Base-by-base conservation (phyloP, 92 coral and sea anemone species). In the Muricea muricata region DNA sequence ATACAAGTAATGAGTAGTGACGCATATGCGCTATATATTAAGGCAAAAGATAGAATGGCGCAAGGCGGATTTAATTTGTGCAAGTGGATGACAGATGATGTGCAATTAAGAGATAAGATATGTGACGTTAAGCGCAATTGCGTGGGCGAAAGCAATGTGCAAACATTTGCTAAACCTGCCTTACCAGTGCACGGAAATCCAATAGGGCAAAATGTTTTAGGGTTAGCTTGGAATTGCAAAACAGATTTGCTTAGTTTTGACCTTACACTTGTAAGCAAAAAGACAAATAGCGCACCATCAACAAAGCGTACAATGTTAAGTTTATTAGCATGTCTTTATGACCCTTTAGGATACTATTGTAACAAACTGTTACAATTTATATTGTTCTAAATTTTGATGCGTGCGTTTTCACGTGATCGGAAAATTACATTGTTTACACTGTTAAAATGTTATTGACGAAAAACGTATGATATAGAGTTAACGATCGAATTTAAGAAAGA, bases 231-330 rank as follows among this genome's bases (percentile, higher is more conserved):
- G 65, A 25, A 55, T 55, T 18, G 29, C 65, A 11, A 55, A 25
- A 25, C 65, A 3, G 65, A 55, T 11, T 3, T 18, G 65, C 29
- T 55, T n/a, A 55, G 65, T 56, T 80, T 72, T 6, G 85, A 80
- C 29, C 28, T 69, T 42, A 55, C 48, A 45, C 50, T 55, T 56
- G 65, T 25, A 18, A 45, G 65, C 6, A 55, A n/a, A 55, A 55
- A 11, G 12, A n/a, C 65, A 3, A n/a, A 3, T 4, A 55, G 12
- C 15, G 23, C 29, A 25, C 65, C 65, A 18, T 25, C 65, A 18
- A 55, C 65, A 6, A 55, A 55, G 15, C 23, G 65, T 18, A 55
- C 23, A 18, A 18, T 55, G 29, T 25, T 18, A 55, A 55, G 65
- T 55, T 18, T 55, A 18, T 55, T 55, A n/a, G 65, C 65, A 55